Evolutionary conservation across 2,797 vertebrate genomes (phyloP), one percentile per base, ranked within the genome.

Genomic region (Vespertilio murinus): DNA sequence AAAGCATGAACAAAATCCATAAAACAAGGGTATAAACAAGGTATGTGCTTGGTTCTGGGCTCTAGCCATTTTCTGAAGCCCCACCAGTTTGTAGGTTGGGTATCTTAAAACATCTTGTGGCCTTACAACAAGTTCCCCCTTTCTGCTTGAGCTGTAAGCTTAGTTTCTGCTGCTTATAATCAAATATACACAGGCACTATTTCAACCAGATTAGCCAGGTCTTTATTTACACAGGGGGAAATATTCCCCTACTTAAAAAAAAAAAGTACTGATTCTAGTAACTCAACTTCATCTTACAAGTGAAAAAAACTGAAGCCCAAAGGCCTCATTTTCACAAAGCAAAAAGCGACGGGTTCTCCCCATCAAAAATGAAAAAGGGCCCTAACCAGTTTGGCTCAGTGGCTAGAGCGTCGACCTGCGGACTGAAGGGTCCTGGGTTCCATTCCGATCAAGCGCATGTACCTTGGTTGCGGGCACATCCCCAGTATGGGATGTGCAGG

Each of bases 221-320:
- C 86, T 89, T 77, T 20, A 78, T 20, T 91, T 78, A 77, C 6
- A 65, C 20, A 78, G 16, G 8, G 65, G 30, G 28, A 33, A 85
- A 77, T 71, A 9, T 47, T 86, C 25, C 33, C 54, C 30, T 80
- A 69, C 25, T 80, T 73, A 54, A 86, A 85, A 92, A 81, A 78
- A 82, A 73, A 28, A 73, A 42, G 33, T 75, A 74, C 45, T 49
- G 16, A 75, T 70, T 94, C 71, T 49, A 90, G 28, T 64, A 84
- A 30, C 28, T 71, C 49, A 69, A 79, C 22, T 91, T 77, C 74
- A 88, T 67, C 86, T 88, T 85, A 84, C 75, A 59, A 80, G 10
- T 85, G 45, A 77, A 38, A 95, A 95, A 94, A 91, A 94, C 18
- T 64, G 69, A 94, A 45, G 42, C 30, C 10, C 65, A 69, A 82